These are phyloP conservation scores for Characodon lateralis DNA, from an alignment of 2,797 vertebrate genomes.

Conservation along the genomic window DNA sequence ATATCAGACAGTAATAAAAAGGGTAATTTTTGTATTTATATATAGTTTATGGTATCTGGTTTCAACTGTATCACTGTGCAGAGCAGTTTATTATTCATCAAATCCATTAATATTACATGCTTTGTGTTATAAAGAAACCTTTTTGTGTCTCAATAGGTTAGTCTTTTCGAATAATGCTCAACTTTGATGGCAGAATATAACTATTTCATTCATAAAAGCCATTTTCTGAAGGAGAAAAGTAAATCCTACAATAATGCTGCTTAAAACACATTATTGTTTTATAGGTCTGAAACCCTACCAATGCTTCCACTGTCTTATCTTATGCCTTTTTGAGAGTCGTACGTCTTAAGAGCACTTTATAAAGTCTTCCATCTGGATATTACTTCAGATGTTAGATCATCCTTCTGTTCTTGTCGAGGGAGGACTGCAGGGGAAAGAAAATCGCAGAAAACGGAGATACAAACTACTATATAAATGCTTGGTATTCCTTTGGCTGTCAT, in stretches of 20 bases:
- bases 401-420: slow-evolving; percentile 47
- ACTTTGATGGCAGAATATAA: slow-evolving; percentile 75
- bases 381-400: slow-evolving; percentile 66
- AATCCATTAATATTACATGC: not conserved
- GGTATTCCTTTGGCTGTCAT: slow-evolving; percentile 17
- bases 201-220: slow-evolving; percentile 81
- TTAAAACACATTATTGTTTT: slow-evolving; percentile 83
- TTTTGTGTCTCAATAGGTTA: slow-evolving; percentile 50
- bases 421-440: slow-evolving; percentile 55
- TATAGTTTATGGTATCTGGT: not conserved
- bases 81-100: slow-evolving; percentile 40
- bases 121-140: slow-evolving; percentile 28
- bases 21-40: not conserved
- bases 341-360: slow-evolving; percentile 67
- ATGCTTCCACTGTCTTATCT: slow-evolving; percentile 74
- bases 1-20: not conserved
- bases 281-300: slow-evolving; percentile 75
- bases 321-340: slow-evolving; percentile 73
- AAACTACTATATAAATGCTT: slow-evolving; percentile 39
- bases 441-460: slow-evolving; percentile 16
- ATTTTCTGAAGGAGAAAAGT: slow-evolving; percentile 68
- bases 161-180: slow-evolving; percentile 62
- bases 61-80: slow-evolving; percentile 5
- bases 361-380: slow-evolving; percentile 65
- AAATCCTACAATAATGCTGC: slow-evolving; percentile 69